Evolutionary conservation across 2,888 invertebrate species (phyloP), one percentile per base, ranked within the genome.

Genomic region (Lochmaea capreae): DNA sequence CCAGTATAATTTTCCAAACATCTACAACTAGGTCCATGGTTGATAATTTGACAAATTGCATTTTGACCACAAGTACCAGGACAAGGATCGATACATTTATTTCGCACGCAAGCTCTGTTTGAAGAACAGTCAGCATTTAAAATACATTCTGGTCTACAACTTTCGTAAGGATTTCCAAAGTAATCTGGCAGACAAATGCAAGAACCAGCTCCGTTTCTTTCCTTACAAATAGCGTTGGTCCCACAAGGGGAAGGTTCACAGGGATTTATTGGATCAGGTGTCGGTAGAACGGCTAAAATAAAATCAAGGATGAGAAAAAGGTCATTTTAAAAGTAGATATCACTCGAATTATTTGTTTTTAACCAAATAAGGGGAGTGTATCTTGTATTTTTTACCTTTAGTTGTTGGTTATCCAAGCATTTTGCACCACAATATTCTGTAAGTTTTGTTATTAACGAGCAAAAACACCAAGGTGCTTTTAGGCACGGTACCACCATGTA

Each of bases 141-240:
- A 79, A 91, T 87, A 83, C 92, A 93, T 86, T 92, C 92, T 39
- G 92, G 92, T 84, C 91, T 89, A 83, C 94, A 94, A 73, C 91
- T 90, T 87, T 93, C 91, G 83, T 93, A 94, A 57, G 95, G 94
- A 84, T 94, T 93, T 79, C 95, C 95, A 80, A 92, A 90, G 86
- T 93, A 93, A 77, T 92, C 92, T 8, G 91, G 89, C 72, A 91
- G 85, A 84, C 94, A 94, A 79, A 90, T 90, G 83, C 95, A 95
- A 61, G 93, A 91, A 76, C 93, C 94, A 57, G 93, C 93, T 73
- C 90, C 91, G 79, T 92, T 92, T 86, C 92, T 91, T 83, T 93
- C 92, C 85, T 90, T 90, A 85, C 94, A 94, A 79, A 91, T 89
- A n/a, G 94, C 93, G 86, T 94, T 94, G 49, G 89, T 85, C 72